Conservation (phyloP, 23 tunicate genomes). For the Ascidia mentula region DNA sequence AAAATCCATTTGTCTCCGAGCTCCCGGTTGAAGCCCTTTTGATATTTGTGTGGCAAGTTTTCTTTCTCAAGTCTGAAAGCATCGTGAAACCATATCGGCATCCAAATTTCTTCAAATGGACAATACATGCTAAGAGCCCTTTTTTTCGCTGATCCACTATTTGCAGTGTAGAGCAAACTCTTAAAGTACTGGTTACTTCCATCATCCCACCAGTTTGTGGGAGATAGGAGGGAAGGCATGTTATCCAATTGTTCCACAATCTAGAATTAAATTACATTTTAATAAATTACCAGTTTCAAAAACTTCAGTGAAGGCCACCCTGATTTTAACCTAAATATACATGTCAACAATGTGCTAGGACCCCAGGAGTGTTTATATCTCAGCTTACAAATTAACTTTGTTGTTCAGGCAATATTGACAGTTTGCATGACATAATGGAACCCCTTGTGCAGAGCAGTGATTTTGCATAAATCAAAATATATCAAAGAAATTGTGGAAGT, state of each 20-base stretch:
- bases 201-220: slow-evolving; percentile 29
- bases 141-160: background rate
- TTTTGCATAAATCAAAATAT: too few relatives aligned
- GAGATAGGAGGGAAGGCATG: slow-evolving; percentile 17
- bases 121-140: slow-evolving; percentile 1
- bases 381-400: too few relatives aligned
- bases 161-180: slow-evolving; percentile 7
- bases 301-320: too few relatives aligned
- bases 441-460: too few relatives aligned
- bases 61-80: background rate
- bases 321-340: too few relatives aligned
- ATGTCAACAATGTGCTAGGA: too few relatives aligned
- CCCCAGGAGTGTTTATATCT: too few relatives aligned
- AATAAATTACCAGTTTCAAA: too few relatives aligned
- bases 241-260: slow-evolving; percentile 34
- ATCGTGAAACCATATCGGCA: slow-evolving; percentile 15
- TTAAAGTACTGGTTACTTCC: slow-evolving; percentile 23
- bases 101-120: slow-evolving; percentile 39
- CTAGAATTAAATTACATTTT: too few relatives aligned
- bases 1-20: slow-evolving; percentile 17
- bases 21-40: background rate
- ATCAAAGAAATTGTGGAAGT: too few relatives aligned
- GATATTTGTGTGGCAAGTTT: background rate
- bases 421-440: too few relatives aligned
- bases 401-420: too few relatives aligned